phyloP scores from a whole-genome alignment of 2,113 vertebrate genomes.

The Mixornis gularis region DNA sequence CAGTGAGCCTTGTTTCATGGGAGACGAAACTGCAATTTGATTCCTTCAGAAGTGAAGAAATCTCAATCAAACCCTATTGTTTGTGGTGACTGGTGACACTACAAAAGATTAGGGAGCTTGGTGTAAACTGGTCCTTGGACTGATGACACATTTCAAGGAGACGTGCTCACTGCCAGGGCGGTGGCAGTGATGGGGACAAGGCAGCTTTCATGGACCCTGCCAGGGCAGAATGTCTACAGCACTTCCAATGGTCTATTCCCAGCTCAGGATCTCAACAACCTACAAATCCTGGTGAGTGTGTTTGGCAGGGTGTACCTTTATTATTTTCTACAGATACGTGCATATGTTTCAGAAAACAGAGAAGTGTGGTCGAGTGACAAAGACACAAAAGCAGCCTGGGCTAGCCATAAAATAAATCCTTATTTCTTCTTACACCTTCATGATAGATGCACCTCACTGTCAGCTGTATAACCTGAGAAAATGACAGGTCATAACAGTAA shows the following conservation, averaged over 20 bases:
- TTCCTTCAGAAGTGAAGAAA: conserved; percentile 39
- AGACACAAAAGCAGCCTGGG: background rate
- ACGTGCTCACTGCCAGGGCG: background rate
- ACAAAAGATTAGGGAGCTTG: conserved; percentile 1
- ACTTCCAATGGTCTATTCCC: background rate
- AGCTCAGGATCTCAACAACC: background rate
- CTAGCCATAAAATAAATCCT: background rate
- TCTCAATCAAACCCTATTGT: conserved; percentile 58
- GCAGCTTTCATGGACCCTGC: background rate
- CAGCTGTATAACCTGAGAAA: background rate
- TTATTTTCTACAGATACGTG: background rate
- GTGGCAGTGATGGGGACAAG: background rate
- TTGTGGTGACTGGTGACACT: conserved; percentile 24
- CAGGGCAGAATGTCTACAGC: background rate
- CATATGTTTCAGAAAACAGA: background rate
- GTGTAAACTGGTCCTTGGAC: background rate
- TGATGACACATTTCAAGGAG: background rate
- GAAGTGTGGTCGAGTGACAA: background rate
- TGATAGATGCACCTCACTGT: background rate
- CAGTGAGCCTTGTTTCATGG: background rate
- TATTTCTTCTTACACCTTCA: background rate
- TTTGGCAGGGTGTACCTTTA: background rate
- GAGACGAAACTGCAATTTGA: conserved; percentile 47
- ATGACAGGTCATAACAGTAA: background rate
- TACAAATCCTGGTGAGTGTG: background rate